These are phyloP conservation scores for Prorops nasuta DNA, from an alignment of 1,140 invertebrate genomes.

Conservation along the genomic window DNA sequence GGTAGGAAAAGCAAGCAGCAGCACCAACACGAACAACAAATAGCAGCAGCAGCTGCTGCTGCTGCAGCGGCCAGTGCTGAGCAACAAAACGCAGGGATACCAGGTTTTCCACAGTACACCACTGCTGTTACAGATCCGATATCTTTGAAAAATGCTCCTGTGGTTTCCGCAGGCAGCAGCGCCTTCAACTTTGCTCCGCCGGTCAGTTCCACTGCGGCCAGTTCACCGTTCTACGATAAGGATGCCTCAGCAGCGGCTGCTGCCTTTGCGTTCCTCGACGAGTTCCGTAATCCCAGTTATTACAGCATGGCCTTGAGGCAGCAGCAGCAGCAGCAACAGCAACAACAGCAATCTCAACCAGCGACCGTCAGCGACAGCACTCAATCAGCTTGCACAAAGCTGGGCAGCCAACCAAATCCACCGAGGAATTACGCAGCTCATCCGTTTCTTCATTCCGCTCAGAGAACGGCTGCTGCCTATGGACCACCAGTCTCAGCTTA, in stretches of 20 bases:
- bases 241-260: conserved; percentile 45
- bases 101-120: conserved; percentile 23
- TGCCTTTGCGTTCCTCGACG: conserved; percentile 49
- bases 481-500: conserved; percentile 48
- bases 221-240: conserved; percentile 48
- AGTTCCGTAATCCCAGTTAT: conserved; percentile 49
- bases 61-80: conserved; percentile 9
- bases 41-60: conserved; percentile 7
- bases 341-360: conserved; percentile 40
- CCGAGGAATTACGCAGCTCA: conserved; percentile 47
- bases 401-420: conserved; percentile 40
- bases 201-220: conserved; percentile 32
- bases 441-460: conserved; percentile 49
- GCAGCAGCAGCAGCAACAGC: conserved; percentile 41
- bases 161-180: conserved; percentile 40
- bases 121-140: conserved; percentile 27
- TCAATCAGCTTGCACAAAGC: conserved; percentile 45
- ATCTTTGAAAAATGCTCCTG: conserved; percentile 38
- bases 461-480: conserved; percentile 42
- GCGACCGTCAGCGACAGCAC: conserved; percentile 27
- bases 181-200: conserved; percentile 49
- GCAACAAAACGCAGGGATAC: conserved; percentile 33
- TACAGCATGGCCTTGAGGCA: conserved; percentile 47
- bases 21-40: conserved; percentile 33
- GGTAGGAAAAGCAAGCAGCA: conserved; percentile 43